phyloP scores from a whole-genome alignment of 2,888 invertebrate species.

The Agrochola litura region DNA sequence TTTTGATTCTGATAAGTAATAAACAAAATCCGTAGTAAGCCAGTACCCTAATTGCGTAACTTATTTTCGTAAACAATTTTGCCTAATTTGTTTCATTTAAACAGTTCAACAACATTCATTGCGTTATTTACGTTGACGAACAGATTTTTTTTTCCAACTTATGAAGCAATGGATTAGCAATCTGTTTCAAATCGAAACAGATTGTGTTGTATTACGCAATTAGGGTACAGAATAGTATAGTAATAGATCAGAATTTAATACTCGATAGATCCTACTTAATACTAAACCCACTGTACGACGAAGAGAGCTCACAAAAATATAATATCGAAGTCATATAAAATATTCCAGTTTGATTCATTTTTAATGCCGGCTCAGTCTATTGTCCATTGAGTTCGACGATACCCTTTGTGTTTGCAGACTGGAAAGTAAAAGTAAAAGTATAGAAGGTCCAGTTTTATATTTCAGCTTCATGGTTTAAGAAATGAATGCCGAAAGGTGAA shows the following conservation, averaged over 20 bases:
- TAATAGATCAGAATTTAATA: no score
- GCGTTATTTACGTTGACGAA: no score
- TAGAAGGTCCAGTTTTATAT: constrained; percentile 31
- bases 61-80: no score
- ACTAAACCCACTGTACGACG: not conserved
- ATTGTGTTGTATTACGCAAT: no score
- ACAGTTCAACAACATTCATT: no score
- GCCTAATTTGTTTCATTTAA: no score
- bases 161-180: no score
- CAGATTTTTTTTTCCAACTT: no score
- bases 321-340: constrained; percentile 39
- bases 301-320: constrained; percentile 38
- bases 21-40: not conserved
- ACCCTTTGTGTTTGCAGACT: constrained; percentile 52
- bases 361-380: constrained; percentile 52
- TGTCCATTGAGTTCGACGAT: constrained; percentile 52
- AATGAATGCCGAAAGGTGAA: not conserved
- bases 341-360: constrained; percentile 58
- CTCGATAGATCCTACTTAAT: constrained; percentile 2
- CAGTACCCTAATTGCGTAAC: no score
- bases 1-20: not conserved
- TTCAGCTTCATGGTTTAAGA: not conserved
- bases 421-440: no score
- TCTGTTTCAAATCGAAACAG: no score
- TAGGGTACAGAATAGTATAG: no score